Evolutionary conservation across 2,113 vertebrate genomes (phyloP).

Genomic region (Neofelis nebulosa): DNA sequence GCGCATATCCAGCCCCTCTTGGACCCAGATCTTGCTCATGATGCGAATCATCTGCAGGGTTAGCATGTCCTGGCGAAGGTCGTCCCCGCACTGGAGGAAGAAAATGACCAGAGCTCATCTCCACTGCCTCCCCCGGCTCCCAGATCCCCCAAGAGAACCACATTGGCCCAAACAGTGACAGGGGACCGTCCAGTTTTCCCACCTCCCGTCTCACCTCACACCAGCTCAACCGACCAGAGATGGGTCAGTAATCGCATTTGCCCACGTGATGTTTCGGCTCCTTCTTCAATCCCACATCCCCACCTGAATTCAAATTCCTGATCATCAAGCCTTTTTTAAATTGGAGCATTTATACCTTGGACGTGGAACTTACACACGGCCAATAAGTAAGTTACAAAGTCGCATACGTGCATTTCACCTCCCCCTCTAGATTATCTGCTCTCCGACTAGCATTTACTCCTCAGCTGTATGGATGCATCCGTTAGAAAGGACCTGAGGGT

Average conservation of each 20-base stretch:
- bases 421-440: neutral
- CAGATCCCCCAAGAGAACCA: neutral
- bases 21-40: constrained; percentile 99
- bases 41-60: constrained; percentile 98
- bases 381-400: neutral
- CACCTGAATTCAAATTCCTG: neutral
- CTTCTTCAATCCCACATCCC: neutral
- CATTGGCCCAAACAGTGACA: neutral
- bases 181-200: neutral
- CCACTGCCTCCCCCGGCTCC: neutral
- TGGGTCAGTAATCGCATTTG: accelerated
- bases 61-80: constrained; percentile 98
- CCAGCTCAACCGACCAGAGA: neutral
- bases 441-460: neutral
- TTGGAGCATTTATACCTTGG: neutral
- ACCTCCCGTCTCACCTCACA: neutral
- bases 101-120: neutral
- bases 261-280: accelerated
- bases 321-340: neutral
- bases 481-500: neutral
- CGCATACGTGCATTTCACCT: accelerated
- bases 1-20: constrained; percentile 98
- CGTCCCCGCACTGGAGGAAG: constrained; percentile 91
- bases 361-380: neutral
- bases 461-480: neutral